Conservation (phyloP, 2,888 invertebrate species). For the Drosophila paramelanica region DNA sequence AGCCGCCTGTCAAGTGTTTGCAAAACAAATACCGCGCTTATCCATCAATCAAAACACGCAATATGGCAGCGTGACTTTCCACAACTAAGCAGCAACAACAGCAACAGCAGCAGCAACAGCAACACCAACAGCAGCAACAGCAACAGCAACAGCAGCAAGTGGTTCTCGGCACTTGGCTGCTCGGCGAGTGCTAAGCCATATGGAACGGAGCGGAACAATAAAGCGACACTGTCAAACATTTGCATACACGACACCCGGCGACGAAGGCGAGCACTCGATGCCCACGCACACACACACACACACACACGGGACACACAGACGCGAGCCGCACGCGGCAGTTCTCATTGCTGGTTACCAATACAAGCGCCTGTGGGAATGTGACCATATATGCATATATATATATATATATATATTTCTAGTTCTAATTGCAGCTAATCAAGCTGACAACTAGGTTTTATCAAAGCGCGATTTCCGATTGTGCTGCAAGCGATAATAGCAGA, state of each 20-base stretch:
- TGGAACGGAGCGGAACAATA: constrained; percentile 77
- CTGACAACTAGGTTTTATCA: constrained; percentile 37
- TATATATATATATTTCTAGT: not conserved
- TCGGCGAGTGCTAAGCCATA: constrained; percentile 61
- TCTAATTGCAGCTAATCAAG: constrained; percentile 54
- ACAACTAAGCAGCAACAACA: constrained; percentile 38
- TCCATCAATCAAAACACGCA: constrained; percentile 82
- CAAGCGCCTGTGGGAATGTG: not conserved
- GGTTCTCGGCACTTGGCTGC: constrained; percentile 60
- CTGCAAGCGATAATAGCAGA: no score
- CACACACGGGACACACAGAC: constrained; percentile 3
- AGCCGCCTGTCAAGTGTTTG: constrained; percentile 83
- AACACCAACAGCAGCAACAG: constrained; percentile 13
- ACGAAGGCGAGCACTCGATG: no score
- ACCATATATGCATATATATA: no score
- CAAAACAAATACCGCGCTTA: constrained; percentile 79
- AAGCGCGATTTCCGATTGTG: not conserved
- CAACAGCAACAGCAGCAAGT: constrained; percentile 58
- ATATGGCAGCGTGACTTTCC: constrained; percentile 66
- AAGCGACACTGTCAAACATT: constrained; percentile 79
- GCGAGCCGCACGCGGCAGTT: constrained; percentile 1
- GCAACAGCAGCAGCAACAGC: constrained; percentile 13
- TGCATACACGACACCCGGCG: constrained; percentile 67
- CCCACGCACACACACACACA: constrained; percentile 3
- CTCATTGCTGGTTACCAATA: constrained; percentile 3